Conservation (phyloP, 2,797 vertebrate genomes). For the Sebastes umbrosus region DNA sequence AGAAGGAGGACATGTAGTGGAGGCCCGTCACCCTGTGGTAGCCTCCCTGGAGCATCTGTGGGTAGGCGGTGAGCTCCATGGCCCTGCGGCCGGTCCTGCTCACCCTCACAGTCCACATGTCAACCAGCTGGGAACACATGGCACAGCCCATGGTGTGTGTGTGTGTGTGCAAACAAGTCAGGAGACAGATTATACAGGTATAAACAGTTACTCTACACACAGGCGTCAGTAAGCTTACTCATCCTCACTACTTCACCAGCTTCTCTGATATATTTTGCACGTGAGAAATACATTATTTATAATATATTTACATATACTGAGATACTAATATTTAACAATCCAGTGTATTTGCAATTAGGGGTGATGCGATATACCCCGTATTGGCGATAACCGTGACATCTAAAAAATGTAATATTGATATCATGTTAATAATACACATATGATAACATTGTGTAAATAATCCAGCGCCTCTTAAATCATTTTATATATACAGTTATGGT, state of each 20-base stretch:
- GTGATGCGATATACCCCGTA: too few species aligned
- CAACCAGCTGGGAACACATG: constrained; percentile 78
- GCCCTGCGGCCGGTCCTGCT: constrained; percentile 54
- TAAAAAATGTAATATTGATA: too few species aligned
- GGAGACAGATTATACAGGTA: constrained; percentile 12
- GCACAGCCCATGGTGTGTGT: constrained; percentile 69
- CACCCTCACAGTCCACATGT: constrained; percentile 72
- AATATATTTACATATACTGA: neutral
- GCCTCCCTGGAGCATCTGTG: constrained; percentile 61
- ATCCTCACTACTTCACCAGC: neutral
- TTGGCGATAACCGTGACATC: too few species aligned
- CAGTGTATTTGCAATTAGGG: neutral
- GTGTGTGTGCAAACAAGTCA: neutral
- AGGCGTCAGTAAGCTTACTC: neutral
- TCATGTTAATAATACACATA: too few species aligned
- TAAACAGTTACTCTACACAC: neutral
- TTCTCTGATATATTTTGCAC: neutral
- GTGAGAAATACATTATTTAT: neutral
- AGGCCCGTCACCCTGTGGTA: constrained; percentile 75
- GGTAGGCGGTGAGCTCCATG: constrained; percentile 72
- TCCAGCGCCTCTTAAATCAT: neutral
- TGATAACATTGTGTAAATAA: neutral
- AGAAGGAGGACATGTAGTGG: constrained; percentile 78
- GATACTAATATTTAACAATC: neutral
- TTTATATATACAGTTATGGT: neutral